Percentiles rank a stretch among this genome's conserved stretches.
phyloP scores from a whole-genome alignment of 2,888 invertebrate genomes.

The Oscheius onirici region DNA sequence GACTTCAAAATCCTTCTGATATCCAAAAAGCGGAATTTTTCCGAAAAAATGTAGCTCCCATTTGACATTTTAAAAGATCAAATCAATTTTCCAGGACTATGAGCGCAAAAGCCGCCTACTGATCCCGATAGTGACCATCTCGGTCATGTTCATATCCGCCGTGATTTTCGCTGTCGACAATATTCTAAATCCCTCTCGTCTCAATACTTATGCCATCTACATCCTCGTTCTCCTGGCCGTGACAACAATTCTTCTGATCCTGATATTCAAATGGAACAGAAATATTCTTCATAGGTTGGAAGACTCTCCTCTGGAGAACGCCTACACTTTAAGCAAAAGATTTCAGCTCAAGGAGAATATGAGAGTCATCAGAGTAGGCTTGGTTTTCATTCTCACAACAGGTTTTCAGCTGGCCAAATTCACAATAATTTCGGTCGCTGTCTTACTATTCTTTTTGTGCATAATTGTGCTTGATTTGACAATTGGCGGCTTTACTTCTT shows the following conservation, averaged over 20 bases:
- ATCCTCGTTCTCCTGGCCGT: background rate
- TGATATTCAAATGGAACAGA: constrained; percentile 3
- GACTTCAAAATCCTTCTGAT: no score
- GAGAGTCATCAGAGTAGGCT: background rate
- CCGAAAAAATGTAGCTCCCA: background rate
- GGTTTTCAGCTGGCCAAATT: constrained; percentile 4
- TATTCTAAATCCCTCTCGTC: background rate
- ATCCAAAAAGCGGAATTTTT: no score
- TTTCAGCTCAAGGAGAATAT: constrained; percentile 17
- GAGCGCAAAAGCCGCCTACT: background rate
- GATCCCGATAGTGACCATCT: constrained; percentile 4
- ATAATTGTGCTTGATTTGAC: background rate
- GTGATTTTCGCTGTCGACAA: background rate
- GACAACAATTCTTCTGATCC: background rate
- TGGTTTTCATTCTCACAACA: background rate
- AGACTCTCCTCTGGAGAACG: background rate
- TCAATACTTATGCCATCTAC: background rate
- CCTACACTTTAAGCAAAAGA: constrained; percentile 12
- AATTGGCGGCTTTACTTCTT: background rate
- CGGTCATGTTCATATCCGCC: background rate
- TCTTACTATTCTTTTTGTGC: background rate
- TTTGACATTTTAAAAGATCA: background rate
- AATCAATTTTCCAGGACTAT: constrained; percentile 17
- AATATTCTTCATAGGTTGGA: background rate
- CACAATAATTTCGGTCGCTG: background rate